Evolutionary conservation across 2,113 vertebrate genomes (phyloP).

Genomic region (Campylomormyrus tamandua): DNA sequence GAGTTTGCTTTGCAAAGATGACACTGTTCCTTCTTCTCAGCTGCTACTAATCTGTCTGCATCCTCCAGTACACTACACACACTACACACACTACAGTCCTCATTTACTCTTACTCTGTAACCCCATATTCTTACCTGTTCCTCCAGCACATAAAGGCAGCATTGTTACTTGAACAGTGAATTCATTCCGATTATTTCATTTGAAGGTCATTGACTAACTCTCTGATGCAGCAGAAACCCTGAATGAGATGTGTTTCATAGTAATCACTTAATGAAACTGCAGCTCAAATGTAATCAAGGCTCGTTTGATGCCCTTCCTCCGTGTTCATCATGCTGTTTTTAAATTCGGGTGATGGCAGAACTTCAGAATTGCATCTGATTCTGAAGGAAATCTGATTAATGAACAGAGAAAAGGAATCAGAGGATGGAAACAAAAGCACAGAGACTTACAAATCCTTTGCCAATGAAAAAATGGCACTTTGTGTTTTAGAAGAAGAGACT

Average conservation of each 20-base stretch:
- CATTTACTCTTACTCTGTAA: not conserved
- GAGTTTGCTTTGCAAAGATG: not conserved
- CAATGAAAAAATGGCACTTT: not conserved
- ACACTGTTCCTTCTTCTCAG: not conserved
- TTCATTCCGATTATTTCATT: not conserved
- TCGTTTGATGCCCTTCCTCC: not conserved
- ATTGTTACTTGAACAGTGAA: not conserved
- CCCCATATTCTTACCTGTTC: not conserved
- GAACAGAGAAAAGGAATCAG: conserved; percentile 6
- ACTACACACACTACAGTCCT: not conserved
- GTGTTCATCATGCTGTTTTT: conserved; percentile 14
- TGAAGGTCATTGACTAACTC: not conserved
- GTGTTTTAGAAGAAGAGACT: not conserved
- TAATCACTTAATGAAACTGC: conserved; percentile 20
- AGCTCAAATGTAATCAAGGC: conserved; percentile 16
- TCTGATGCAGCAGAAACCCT: not conserved
- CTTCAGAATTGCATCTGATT: conserved; percentile 21
- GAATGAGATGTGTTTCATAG: conserved; percentile 14
- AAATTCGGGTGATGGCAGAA: conserved; percentile 1
- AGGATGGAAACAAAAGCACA: not conserved
- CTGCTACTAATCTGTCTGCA: not conserved
- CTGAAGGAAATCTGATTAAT: conserved; percentile 21
- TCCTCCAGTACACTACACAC: not conserved
- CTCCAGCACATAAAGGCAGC: not conserved
- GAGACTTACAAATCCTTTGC: not conserved